phyloP scores from a whole-genome alignment of 2,888 invertebrate genomes.

The Keiferia lycopersicella region DNA sequence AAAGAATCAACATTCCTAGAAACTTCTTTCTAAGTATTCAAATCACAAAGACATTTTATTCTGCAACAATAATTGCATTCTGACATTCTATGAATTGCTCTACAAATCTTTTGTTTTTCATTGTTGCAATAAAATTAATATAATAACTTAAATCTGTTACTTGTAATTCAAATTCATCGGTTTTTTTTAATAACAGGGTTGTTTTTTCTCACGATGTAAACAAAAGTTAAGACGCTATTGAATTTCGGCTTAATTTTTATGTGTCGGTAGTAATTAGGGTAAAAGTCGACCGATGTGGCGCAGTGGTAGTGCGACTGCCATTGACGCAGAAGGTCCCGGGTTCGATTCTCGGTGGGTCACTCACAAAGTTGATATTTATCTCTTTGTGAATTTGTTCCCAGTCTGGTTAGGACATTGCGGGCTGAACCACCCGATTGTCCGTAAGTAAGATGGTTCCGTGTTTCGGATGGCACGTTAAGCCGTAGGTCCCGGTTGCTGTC shows the following conservation, averaged over 20 bases:
- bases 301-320: no score
- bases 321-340: no score
- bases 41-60: not conserved
- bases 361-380: no score
- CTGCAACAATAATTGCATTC: not conserved
- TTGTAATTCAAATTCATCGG: slow-evolving; percentile 2
- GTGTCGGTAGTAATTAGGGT: slow-evolving; percentile 7
- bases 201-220: slow-evolving; percentile 64
- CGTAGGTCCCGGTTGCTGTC: no score
- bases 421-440: no score
- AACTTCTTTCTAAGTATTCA: not conserved
- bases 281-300: no score
- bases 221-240: slow-evolving; percentile 40
- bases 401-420: no score
- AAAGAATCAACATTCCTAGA: not conserved
- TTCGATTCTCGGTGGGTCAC: no score
- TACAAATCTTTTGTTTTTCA: not conserved
- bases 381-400: no score
- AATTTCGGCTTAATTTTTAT: not conserved
- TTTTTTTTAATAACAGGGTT: slow-evolving; percentile 48
- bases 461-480: no score
- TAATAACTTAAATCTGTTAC: not conserved
- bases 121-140: not conserved
- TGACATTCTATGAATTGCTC: not conserved
- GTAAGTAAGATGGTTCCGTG: no score